Evolutionary conservation across 35 echinoderm and acorn worm species (phyloP), one percentile per base, ranked within the genome.

Genomic region (Hemicentrotus pulcherrimus): DNA sequence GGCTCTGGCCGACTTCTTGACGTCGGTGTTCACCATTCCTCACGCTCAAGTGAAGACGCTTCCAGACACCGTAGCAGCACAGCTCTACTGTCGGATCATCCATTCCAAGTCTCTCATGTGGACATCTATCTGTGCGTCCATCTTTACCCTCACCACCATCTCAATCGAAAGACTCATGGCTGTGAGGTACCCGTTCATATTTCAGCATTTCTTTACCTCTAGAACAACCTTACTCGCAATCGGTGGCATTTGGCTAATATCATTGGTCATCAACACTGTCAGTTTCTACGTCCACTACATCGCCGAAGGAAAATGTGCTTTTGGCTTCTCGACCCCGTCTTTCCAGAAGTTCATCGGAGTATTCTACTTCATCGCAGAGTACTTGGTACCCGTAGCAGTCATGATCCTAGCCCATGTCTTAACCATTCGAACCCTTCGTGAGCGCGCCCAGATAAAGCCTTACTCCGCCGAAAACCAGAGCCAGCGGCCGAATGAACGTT

Each of bases 91-190:
- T n/a, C n/a, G n/a, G n/a, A n/a, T n/a, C n/a, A n/a, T n/a, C n/a
- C n/a, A n/a, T n/a, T n/a, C n/a, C n/a, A n/a, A n/a, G n/a, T n/a
- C n/a, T n/a, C n/a, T n/a, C n/a, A n/a, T n/a, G n/a, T n/a, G n/a
- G n/a, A n/a, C n/a, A n/a, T n/a, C n/a, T n/a, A n/a, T n/a, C 9
- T 78, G 88, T 3, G 95, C 95, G 14, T 97, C 97, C 0, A 46
- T 97, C 35, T 60, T 97, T 19, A 96, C 94, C n/a, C 88, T 97
- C 24, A 96, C 94, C 11, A 35, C 87, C 31, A 85, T 97, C 16
- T 95, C 97, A 24, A 31, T 97, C 24, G 97, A 97, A 47, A 91
- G 96, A 60, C 95, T 94, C 9, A 19, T 96, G 4, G 97, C 97
- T 4, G 88, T 97, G 14, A 28, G 48, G 10, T 35, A 94, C 60